A percentile compares a stretch with the other conserved stretches of the same genome.
phyloP scores from a whole-genome alignment of 2,888 invertebrate genomes.

The Chrysodeixis includens region DNA sequence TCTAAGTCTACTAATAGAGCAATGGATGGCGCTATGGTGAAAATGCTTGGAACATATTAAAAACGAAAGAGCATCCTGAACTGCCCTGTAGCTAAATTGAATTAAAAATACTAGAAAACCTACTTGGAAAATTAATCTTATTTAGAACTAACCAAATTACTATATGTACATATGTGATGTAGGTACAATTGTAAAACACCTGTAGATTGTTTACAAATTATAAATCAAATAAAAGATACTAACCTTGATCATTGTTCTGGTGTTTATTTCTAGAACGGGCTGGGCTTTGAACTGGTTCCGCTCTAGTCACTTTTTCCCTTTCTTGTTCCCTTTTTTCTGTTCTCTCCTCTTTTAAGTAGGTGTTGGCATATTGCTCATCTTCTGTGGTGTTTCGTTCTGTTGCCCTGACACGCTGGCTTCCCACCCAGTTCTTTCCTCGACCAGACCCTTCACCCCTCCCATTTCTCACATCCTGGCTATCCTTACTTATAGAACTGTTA shows the following conservation, averaged over 20 bases:
- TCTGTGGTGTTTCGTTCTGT: constrained; percentile 74
- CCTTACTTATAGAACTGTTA: constrained; percentile 79
- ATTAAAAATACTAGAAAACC: too few species aligned
- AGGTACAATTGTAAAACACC: not conserved
- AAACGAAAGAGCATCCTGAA: too few species aligned
- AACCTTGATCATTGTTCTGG: constrained; percentile 64
- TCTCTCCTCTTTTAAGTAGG: constrained; percentile 74
- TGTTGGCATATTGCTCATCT: constrained; percentile 83
- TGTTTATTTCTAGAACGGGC: constrained; percentile 68
- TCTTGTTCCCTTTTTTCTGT: constrained; percentile 52
- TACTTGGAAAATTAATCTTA: not conserved
- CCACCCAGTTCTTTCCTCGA: constrained; percentile 74
- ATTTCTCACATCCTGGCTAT: constrained; percentile 77
- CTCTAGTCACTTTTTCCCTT: constrained; percentile 52
- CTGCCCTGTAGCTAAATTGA: too few species aligned
- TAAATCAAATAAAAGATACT: constrained; percentile 27
- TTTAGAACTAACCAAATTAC: not conserved
- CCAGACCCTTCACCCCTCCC: constrained; percentile 74
- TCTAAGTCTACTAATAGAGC: too few species aligned
- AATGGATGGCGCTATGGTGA: too few species aligned
- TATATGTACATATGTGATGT: not conserved
- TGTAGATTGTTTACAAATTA: not conserved
- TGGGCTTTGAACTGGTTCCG: constrained; percentile 72
- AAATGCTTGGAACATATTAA: too few species aligned
- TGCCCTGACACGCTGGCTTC: constrained; percentile 75